Evolutionary conservation across 2,797 vertebrate species (phyloP).

Genomic region (Malacoraja senta): DNA sequence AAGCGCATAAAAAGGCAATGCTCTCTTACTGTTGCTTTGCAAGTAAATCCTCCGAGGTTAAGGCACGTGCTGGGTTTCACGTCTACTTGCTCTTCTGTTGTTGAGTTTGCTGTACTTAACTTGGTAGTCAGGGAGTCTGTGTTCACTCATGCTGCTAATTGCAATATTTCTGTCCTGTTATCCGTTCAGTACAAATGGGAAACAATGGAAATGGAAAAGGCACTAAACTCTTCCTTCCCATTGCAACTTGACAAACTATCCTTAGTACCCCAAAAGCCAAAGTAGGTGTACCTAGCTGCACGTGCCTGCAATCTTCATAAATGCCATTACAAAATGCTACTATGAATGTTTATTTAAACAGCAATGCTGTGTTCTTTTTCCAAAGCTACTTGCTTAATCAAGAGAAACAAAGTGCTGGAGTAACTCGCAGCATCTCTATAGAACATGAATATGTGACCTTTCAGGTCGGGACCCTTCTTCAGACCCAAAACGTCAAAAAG

Average conservation of each 20-base stretch:
- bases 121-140: neutral
- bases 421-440: too few species aligned
- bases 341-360: too few species aligned
- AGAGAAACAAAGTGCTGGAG: too few species aligned
- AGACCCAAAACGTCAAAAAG: too few species aligned
- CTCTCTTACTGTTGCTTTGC: neutral
- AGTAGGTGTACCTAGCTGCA: neutral
- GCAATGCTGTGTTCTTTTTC: too few species aligned
- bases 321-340: too few species aligned
- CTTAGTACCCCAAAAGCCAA: neutral
- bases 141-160: constrained; percentile 1
- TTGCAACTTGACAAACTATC: neutral
- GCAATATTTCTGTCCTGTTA: neutral
- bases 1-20: too few species aligned
- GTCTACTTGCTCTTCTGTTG: neutral
- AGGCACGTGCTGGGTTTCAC: neutral
- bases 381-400: too few species aligned
- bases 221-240: neutral
- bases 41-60: neutral
- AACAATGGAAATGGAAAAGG: neutral
- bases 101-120: neutral
- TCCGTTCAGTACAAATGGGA: neutral
- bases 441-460: too few species aligned
- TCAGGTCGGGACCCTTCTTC: too few species aligned
- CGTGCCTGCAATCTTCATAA: neutral